These are phyloP conservation scores for Neelides folsomi DNA, from an alignment of 2,888 invertebrate genomes.

Conservation along the genomic window DNA sequence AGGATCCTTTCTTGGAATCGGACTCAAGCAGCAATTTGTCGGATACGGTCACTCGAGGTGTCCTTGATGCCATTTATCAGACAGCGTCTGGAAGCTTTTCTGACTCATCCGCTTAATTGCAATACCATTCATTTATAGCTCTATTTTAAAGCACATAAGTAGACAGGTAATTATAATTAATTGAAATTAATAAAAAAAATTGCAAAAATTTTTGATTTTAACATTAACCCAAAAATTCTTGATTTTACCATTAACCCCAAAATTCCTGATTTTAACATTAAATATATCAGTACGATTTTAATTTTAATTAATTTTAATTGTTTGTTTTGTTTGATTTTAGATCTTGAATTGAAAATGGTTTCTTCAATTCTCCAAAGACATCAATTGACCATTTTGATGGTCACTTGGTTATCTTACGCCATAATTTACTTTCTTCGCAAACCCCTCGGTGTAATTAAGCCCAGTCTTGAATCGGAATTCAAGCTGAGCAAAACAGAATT, in stretches of 20 bases:
- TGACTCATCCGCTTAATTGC: background rate
- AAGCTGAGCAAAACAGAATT: constrained; percentile 37
- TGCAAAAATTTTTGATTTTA: too few relatives aligned
- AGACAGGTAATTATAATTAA: too few relatives aligned
- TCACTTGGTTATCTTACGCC: constrained; percentile 33
- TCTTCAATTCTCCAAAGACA: constrained; percentile 19
- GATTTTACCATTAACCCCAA: too few relatives aligned
- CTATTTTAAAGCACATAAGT: too few relatives aligned
- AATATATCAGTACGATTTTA: too few relatives aligned
- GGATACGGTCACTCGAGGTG: constrained; percentile 40
- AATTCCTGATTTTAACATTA: too few relatives aligned
- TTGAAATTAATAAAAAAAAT: background rate
- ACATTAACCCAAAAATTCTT: too few relatives aligned
- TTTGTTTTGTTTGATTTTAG: background rate
- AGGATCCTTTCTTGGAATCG: constrained; percentile 39
- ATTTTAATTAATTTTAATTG: background rate
- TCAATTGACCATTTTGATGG: constrained; percentile 27
- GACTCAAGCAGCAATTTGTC: constrained; percentile 37
- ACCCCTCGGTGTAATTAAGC: constrained; percentile 41
- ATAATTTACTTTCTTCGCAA: constrained; percentile 39
- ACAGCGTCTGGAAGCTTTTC: constrained; percentile 8
- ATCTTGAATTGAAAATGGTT: constrained; percentile 32
- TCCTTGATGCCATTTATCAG: constrained; percentile 36
- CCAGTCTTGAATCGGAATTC: constrained; percentile 38
- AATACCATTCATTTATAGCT: background rate